These are phyloP conservation scores for Thymelicus lineola DNA, from an alignment of 2,888 invertebrate species.

Conservation along the genomic window DNA sequence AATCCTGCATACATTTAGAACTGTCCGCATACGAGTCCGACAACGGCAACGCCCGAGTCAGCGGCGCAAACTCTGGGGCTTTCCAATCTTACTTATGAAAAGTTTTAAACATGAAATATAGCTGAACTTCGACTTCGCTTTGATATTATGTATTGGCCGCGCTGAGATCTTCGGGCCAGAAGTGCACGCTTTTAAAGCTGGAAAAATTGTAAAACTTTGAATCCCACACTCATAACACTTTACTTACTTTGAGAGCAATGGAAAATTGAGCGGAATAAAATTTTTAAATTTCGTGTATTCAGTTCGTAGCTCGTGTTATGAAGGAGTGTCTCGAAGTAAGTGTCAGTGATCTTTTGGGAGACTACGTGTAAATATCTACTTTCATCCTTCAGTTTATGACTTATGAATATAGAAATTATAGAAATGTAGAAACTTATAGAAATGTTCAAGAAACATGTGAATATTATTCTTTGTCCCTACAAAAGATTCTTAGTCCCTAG, in stretches of 20 bases:
- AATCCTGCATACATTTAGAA: slow-evolving; percentile 27
- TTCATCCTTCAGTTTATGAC: no score
- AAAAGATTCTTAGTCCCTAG: no score
- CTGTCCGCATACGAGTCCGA: slow-evolving; percentile 42
- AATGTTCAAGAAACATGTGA: no score
- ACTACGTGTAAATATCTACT: no score
- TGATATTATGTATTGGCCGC: slow-evolving; percentile 33
- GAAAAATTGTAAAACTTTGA: slow-evolving; percentile 34
- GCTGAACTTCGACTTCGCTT: slow-evolving; percentile 40
- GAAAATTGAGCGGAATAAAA: slow-evolving; percentile 31
- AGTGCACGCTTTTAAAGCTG: slow-evolving; percentile 31
- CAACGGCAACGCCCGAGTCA: slow-evolving; percentile 27
- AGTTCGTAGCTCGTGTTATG: background rate
- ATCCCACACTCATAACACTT: slow-evolving; percentile 33
- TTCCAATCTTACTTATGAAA: slow-evolving; percentile 41
- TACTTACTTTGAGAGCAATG: slow-evolving; percentile 12
- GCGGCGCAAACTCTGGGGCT: slow-evolving; percentile 37
- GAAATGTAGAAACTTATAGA: no score
- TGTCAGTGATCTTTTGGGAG: no score
- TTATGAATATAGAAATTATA: no score
- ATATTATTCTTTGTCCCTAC: no score
- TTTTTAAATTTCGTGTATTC: background rate
- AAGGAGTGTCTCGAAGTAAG: background rate
- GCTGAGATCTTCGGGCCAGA: slow-evolving; percentile 35
- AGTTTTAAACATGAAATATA: slow-evolving; percentile 45